Evolutionary conservation across 2,797 vertebrate species (phyloP).

Genomic region (Somateria mollissima): DNA sequence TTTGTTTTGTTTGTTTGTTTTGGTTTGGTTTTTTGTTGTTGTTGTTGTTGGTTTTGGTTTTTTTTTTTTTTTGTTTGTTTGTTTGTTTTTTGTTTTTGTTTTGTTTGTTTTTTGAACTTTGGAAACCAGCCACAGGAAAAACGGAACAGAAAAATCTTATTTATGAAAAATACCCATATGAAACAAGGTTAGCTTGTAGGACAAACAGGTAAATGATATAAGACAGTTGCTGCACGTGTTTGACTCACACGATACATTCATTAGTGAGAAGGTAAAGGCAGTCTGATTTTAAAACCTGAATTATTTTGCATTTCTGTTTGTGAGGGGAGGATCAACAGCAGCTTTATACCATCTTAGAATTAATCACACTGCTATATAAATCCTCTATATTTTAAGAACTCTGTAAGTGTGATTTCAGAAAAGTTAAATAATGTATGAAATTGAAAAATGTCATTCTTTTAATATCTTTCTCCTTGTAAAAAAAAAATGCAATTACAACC

Average conservation of each 20-base stretch:
- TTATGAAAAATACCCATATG: not conserved
- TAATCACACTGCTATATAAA: slow-evolving; percentile 32
- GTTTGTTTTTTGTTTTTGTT: too few species aligned
- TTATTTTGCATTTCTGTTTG: slow-evolving; percentile 13
- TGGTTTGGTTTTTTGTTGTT: too few species aligned
- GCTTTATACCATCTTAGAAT: slow-evolving; percentile 20
- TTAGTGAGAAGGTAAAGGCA: not conserved
- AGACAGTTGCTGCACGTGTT: not conserved
- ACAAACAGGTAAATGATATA: not conserved
- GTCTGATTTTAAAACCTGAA: not conserved
- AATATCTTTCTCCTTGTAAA: not conserved
- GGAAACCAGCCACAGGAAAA: not conserved
- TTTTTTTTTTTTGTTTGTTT: not conserved
- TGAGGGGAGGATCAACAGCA: slow-evolving; percentile 5
- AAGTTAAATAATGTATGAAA: slow-evolving; percentile 29
- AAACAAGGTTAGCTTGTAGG: not conserved
- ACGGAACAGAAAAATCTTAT: not conserved
- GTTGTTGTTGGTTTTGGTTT: too few species aligned
- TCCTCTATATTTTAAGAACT: slow-evolving; percentile 21
- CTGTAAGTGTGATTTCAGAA: slow-evolving; percentile 16
- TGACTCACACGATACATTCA: not conserved
- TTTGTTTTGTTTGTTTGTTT: too few species aligned
- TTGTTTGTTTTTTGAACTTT: not conserved
- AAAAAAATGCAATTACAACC: not conserved
- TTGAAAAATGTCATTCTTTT: slow-evolving; percentile 31